These are phyloP conservation scores for Morpho deidamia DNA, from an alignment of 2,888 invertebrate species.

Conservation along the genomic window DNA sequence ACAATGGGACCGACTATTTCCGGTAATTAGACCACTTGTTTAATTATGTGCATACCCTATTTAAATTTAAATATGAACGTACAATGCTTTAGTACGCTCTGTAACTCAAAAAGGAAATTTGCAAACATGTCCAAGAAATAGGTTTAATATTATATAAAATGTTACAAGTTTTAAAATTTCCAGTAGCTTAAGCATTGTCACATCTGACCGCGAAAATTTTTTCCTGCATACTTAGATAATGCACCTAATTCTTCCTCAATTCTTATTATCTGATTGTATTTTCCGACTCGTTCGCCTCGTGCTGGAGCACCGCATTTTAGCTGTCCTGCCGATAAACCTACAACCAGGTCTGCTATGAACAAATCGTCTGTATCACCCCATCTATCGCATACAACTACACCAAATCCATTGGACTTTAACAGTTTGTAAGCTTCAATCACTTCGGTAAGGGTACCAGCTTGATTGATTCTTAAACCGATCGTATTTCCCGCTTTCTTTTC, in stretches of 20 bases:
- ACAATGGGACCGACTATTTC: conserved; percentile 35
- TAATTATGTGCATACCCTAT: neutral
- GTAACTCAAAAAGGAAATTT: too few species aligned
- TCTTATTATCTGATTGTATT: conserved; percentile 98
- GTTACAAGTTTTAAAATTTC: neutral
- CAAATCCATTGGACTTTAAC: conserved; percentile 97
- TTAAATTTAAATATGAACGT: too few species aligned
- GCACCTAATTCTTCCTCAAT: conserved; percentile 98
- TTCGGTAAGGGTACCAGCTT: conserved; percentile 97
- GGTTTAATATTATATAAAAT: neutral
- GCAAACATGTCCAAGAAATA: too few species aligned
- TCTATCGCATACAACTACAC: conserved; percentile 67
- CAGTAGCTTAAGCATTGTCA: conserved; percentile 3
- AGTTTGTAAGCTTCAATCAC: conserved; percentile 96
- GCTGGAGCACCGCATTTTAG: conserved; percentile 99
- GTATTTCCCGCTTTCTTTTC: conserved; percentile 98
- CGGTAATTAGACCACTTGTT: conserved; percentile 53
- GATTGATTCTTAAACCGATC: conserved; percentile 95
- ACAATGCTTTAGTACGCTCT: too few species aligned
- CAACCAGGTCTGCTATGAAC: conserved; percentile 98
- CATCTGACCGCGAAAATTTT: conserved; percentile 89
- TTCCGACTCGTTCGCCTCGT: conserved; percentile 95
- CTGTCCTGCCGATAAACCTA: conserved; percentile 98
- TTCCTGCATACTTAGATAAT: conserved; percentile 94
- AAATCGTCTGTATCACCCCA: conserved; percentile 99